phyloP scores from a whole-genome alignment of 2,113 vertebrate species.

The Pangasianodon hypophthalmus region DNA sequence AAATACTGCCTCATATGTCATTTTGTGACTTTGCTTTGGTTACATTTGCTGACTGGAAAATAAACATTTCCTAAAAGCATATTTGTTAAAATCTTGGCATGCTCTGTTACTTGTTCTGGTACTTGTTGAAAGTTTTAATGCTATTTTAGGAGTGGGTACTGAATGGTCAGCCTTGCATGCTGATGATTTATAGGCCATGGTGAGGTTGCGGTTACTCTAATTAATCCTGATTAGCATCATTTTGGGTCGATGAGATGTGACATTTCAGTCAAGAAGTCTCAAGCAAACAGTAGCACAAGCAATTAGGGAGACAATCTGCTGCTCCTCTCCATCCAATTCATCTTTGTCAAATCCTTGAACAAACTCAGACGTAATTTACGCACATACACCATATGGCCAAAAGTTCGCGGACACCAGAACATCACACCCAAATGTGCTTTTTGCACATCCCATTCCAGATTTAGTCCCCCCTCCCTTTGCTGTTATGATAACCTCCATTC shows the following conservation, averaged over 20 bases:
- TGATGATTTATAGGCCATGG: conserved; percentile 25
- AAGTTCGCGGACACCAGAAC: background rate
- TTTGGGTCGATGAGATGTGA: conserved; percentile 60
- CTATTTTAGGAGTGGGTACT: background rate
- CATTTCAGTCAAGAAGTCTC: conserved; percentile 60
- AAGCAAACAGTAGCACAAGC: conserved; percentile 58
- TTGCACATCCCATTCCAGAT: background rate
- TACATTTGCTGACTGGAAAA: background rate
- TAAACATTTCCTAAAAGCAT: background rate
- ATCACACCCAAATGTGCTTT: background rate
- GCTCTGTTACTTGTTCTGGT: conserved; percentile 3
- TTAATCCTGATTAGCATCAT: conserved; percentile 62
- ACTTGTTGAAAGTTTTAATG: background rate
- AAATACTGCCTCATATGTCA: background rate
- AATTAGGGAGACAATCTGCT: conserved; percentile 67
- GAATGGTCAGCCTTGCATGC: background rate
- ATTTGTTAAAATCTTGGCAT: background rate
- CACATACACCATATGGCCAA: background rate
- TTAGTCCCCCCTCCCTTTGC: background rate
- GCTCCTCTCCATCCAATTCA: conserved; percentile 53
- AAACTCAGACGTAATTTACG: background rate
- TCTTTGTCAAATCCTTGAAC: conserved; percentile 53
- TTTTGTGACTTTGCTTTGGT: background rate
- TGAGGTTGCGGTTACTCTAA: conserved; percentile 51
- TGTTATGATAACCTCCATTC: background rate